Percentiles rank a stretch among this genome's conserved stretches.
phyloP scores from a whole-genome alignment of 2,113 vertebrate genomes.

The Brachionichthys hirsutus region DNA sequence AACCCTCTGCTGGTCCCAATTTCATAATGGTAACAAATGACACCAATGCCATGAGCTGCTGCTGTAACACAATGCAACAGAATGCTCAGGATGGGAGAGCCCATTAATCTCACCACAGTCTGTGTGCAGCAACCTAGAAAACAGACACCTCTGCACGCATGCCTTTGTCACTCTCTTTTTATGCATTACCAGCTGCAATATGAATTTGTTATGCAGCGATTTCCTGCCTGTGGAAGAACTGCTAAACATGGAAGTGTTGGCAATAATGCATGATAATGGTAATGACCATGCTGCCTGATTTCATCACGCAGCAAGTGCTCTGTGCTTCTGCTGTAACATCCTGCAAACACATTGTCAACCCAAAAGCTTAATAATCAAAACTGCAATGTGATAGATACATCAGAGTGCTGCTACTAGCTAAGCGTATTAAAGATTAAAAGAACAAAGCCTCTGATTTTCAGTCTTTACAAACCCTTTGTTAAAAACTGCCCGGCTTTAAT shows the following conservation, averaged over 20 bases:
- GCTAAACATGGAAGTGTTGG: slow-evolving; percentile 52
- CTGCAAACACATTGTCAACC: slow-evolving; percentile 54
- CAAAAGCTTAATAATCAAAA: slow-evolving; percentile 39
- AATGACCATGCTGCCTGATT: slow-evolving; percentile 66
- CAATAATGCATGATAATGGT: slow-evolving; percentile 65
- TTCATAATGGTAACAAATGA: slow-evolving; percentile 71
- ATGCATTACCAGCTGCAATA: slow-evolving; percentile 43
- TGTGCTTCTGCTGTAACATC: slow-evolving; percentile 60
- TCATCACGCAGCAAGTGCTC: slow-evolving; percentile 60
- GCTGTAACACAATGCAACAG: slow-evolving; percentile 75
- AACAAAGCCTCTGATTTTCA: slow-evolving; percentile 48
- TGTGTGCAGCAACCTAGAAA: slow-evolving; percentile 45
- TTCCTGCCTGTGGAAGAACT: slow-evolving; percentile 26
- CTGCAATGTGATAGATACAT: slow-evolving; percentile 37
- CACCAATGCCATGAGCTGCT: slow-evolving; percentile 56
- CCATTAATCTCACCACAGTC: slow-evolving; percentile 67
- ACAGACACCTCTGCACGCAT: slow-evolving; percentile 29
- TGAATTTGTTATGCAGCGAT: slow-evolving; percentile 33
- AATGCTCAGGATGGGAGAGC: slow-evolving; percentile 57
- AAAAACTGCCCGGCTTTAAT: slow-evolving; percentile 36
- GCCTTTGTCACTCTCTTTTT: slow-evolving; percentile 37
- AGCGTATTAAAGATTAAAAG: slow-evolving; percentile 33
- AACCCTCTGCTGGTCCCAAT: slow-evolving; percentile 57
- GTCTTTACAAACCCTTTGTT: slow-evolving; percentile 35
- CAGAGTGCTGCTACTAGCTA: slow-evolving; percentile 18